Conservation (phyloP, 2,797 vertebrate species). For the Sebastolobus alascanus region DNA sequence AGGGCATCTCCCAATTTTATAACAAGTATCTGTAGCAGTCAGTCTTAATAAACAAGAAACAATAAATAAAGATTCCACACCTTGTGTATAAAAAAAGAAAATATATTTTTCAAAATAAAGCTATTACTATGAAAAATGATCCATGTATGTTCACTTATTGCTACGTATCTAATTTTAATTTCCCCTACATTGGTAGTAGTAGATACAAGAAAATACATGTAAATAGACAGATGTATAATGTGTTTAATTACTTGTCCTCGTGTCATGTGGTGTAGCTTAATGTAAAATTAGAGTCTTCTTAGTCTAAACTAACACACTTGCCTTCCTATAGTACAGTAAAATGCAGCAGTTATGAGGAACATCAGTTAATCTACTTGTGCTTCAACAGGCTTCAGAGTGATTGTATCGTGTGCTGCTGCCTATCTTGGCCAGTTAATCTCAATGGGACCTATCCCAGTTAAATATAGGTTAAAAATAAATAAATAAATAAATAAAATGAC, state of each 20-base stretch:
- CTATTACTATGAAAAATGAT: background rate
- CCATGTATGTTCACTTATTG: background rate
- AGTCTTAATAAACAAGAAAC: background rate
- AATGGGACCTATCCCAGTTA: background rate
- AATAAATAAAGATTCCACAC: background rate
- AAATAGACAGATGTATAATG: background rate
- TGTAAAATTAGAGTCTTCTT: conserved; percentile 29
- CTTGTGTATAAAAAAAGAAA: background rate
- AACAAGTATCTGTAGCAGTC: background rate
- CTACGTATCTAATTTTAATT: background rate
- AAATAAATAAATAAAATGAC: too few relatives aligned
- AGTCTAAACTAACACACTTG: conserved; percentile 23
- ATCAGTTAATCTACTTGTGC: background rate
- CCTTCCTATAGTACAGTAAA: conserved; percentile 20
- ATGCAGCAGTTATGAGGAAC: conserved; percentile 16
- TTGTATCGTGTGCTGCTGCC: background rate
- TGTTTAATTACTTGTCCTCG: background rate
- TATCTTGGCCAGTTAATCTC: background rate
- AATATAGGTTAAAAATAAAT: too few relatives aligned
- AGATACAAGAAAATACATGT: background rate
- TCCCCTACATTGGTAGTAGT: background rate
- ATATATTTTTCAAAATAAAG: conserved; percentile 5
- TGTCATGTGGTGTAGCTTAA: background rate
- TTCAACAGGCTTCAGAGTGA: conserved; percentile 4
- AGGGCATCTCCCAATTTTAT: background rate